Conservation (phyloP, 2,797 vertebrate species). For the Pangasius larnaudii region DNA sequence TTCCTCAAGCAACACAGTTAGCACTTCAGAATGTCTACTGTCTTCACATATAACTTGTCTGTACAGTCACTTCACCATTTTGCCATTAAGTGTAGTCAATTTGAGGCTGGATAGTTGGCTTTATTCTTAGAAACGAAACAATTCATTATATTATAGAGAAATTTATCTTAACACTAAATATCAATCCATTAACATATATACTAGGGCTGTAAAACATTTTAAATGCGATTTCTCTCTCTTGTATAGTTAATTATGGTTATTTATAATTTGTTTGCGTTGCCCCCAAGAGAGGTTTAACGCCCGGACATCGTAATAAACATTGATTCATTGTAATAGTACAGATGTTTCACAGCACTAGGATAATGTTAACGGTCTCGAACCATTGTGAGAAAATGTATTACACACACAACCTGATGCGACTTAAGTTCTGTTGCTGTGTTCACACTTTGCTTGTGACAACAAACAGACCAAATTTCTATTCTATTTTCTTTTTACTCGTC, state of each 20-base stretch:
- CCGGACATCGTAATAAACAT: background rate
- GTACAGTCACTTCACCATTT: background rate
- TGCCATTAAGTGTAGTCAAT: background rate
- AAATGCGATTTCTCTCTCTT: background rate
- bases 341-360: background rate
- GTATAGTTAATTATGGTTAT: background rate
- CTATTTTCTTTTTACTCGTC: background rate
- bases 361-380: background rate
- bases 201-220: background rate
- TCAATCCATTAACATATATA: background rate
- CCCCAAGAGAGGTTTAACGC: background rate
- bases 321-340: background rate
- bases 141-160: background rate
- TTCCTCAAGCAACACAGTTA: background rate
- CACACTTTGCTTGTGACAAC: background rate
- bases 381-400: background rate
- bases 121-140: background rate
- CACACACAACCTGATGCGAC: background rate
- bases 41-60: background rate
- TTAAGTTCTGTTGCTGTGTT: background rate
- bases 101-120: background rate
- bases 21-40: background rate
- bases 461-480: background rate
- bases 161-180: background rate
- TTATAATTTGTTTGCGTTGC: background rate